Conservation (phyloP, 2,113 vertebrate genomes). For the Petrocephalus zakoni region DNA sequence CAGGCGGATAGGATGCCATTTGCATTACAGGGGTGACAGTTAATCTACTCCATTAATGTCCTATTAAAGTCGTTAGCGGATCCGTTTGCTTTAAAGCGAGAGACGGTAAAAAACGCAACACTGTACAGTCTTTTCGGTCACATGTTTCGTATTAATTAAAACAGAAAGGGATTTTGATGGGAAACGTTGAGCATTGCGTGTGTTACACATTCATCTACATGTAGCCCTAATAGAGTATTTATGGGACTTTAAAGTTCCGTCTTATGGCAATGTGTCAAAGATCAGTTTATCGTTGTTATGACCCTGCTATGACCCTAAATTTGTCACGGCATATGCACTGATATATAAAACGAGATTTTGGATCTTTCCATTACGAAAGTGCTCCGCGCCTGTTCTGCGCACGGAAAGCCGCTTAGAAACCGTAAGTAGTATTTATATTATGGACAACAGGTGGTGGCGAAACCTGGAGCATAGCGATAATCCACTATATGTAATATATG, state of each 20-base stretch:
- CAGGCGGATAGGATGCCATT: neutral
- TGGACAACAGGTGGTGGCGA: constrained; percentile 7
- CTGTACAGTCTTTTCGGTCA: neutral
- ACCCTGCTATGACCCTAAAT: neutral
- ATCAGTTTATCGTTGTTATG: neutral
- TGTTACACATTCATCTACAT: neutral
- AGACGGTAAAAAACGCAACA: neutral
- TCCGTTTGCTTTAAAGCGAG: neutral
- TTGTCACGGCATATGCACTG: neutral
- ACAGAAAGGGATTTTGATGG: neutral
- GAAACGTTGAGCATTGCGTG: neutral
- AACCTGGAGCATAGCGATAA: neutral
- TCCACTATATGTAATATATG: neutral
- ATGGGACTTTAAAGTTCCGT: neutral
- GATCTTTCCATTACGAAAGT: neutral
- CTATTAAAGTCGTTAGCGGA: neutral
- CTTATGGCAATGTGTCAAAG: neutral
- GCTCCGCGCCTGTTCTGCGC: neutral
- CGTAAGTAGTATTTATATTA: neutral
- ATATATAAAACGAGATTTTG: neutral
- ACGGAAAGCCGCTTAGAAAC: neutral
- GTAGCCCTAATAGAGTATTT: neutral
- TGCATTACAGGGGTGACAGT: neutral
- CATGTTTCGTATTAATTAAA: neutral
- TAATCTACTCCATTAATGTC: neutral